Percentiles rank a stretch among this genome's conserved stretches.
Conservation (phyloP, 2,888 invertebrate genomes). For the Hypsopygia costalis region DNA sequence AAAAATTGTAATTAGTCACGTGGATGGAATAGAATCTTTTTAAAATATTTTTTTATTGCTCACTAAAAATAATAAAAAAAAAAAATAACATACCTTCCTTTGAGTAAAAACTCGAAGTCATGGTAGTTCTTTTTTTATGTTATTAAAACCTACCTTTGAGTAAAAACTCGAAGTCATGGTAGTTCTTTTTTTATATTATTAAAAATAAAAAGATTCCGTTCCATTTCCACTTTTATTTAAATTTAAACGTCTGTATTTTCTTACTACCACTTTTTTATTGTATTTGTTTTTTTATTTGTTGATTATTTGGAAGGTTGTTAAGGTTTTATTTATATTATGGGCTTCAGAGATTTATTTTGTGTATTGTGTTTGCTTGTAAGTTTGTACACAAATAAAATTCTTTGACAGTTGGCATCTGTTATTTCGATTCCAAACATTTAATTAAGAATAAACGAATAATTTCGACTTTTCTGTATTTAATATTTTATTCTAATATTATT, state of each 20-base stretch:
- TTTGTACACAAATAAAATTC: too few relatives aligned
- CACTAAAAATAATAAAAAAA: too few relatives aligned
- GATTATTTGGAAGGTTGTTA: slow-evolving; percentile 23
- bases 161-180: slow-evolving; percentile 24
- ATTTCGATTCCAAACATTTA: too few relatives aligned
- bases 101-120: too few relatives aligned
- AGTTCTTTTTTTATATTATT: slow-evolving; percentile 21
- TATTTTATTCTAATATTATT: too few relatives aligned
- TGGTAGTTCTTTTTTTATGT: slow-evolving; percentile 24
- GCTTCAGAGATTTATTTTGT: not conserved
- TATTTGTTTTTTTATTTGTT: slow-evolving; percentile 13
- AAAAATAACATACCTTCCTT: too few relatives aligned
- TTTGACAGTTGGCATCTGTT: too few relatives aligned
- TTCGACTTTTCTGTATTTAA: too few relatives aligned
- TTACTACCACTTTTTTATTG: slow-evolving; percentile 9
- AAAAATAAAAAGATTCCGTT: slow-evolving; percentile 34
- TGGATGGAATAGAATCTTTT: slow-evolving; percentile 29
- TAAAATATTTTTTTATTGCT: slow-evolving; percentile 23
- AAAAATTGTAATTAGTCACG: slow-evolving; percentile 11
- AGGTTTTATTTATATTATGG: not conserved
- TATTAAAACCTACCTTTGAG: too few relatives aligned
- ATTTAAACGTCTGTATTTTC: slow-evolving; percentile 14
- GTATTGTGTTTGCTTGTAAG: too few relatives aligned
- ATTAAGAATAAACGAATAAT: too few relatives aligned
- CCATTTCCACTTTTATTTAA: slow-evolving; percentile 25